Evolutionary conservation across 2,888 invertebrate genomes (phyloP), one percentile per base, ranked within the genome.

Genomic region (Zaprionus bogoriensis): DNA sequence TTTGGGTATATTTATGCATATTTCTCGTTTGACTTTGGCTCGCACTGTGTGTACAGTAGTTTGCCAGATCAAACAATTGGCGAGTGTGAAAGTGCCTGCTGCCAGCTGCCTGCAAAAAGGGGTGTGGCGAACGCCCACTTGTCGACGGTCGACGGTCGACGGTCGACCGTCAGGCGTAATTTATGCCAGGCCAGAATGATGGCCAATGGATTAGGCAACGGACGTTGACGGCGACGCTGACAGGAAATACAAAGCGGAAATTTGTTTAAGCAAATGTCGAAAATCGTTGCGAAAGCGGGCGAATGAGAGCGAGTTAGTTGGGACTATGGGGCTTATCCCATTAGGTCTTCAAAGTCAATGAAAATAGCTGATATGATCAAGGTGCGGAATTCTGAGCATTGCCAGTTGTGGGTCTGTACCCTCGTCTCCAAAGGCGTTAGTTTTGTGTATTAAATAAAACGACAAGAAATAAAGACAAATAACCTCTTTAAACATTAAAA

Each of bases 201-300:
- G 57, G 51, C 28, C 47, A 48, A 32, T 28, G 62, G 62, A 53
- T 54, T 45, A 46, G 47, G 45, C 44, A 53, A 41, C 27, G 45
- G 47, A 54, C 32, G 54, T 41, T 38, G 32, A 25, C 30, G 61
- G 28, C 25, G 48, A n/a, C 39, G 30, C 52, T 50, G 52, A 63
- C 68, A 73, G 71, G 74, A 71, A 63, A 74, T 68, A 55, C 55
- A 72, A 53, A 55, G 48, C 71, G 71, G 74, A 72, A 74, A 72
- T 63, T 72, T 59, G 61, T 52, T 73, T 67, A 73, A 62, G 52
- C 57, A 67, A 62, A 67, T 54, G 58, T 45, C 44, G 22, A 63
- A 53, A 73, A 58, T 12, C 47, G 38, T 47, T 44, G 27, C 7
- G 9, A 36, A 46, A 38, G 5, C 7, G 32, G 17, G 17, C 9